Percentiles rank a stretch among this genome's conserved stretches.
Conservation (phyloP, 2,797 vertebrate species). For the Chloroceryle amazona region DNA sequence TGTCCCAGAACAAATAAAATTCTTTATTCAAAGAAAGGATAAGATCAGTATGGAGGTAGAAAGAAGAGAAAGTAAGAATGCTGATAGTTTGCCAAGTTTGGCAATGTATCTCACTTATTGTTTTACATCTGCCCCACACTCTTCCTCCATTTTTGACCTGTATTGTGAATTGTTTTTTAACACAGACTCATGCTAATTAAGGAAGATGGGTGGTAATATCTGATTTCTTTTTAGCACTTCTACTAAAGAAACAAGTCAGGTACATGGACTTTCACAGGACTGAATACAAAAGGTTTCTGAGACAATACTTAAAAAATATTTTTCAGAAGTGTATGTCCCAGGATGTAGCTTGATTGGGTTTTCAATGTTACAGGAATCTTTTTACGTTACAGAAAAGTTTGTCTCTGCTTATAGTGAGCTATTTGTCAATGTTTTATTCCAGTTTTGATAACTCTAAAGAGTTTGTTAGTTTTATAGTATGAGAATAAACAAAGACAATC, state of each 20-base stretch:
- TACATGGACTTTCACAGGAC: background rate
- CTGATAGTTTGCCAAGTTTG: background rate
- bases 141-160: background rate
- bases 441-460: background rate
- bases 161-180: background rate
- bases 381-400: background rate
- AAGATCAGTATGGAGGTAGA: background rate
- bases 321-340: background rate
- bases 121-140: background rate
- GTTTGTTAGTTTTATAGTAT: background rate
- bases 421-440: background rate
- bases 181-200: background rate
- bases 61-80: background rate
- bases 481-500: background rate
- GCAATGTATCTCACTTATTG: background rate
- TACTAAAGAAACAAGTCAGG: background rate
- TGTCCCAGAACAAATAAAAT: background rate
- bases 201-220: background rate
- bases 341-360: background rate
- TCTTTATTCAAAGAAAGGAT: background rate
- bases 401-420: background rate
- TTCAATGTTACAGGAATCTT: background rate
- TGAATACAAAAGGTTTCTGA: background rate
- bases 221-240: background rate
- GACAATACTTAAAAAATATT: background rate